Percentiles rank a stretch among this genome's conserved stretches.
phyloP scores from a whole-genome alignment of 2,797 vertebrate species.

The Cirrhinus mrigala region DNA sequence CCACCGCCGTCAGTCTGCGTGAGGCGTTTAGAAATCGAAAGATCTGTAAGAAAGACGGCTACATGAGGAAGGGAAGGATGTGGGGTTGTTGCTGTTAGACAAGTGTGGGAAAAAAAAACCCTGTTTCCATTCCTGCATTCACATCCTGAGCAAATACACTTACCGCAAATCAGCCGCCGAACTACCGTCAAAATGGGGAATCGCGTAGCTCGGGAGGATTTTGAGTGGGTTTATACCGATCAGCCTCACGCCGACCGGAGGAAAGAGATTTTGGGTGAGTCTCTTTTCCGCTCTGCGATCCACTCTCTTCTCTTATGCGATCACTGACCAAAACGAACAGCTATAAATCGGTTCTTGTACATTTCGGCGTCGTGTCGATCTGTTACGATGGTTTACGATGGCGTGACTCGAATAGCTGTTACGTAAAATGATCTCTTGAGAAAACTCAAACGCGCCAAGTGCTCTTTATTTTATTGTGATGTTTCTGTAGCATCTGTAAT shows the following conservation, averaged over 20 bases:
- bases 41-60: not conserved
- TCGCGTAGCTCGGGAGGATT: slow-evolving; percentile 87
- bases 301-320: not conserved
- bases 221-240: slow-evolving; percentile 94
- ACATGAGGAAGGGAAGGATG: not conserved
- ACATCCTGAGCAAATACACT: not conserved
- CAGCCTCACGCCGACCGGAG: slow-evolving; percentile 91
- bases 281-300: not conserved
- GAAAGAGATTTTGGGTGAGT: slow-evolving; percentile 90
- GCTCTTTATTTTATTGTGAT: not conserved
- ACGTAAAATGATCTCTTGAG: not conserved
- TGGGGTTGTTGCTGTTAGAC: not conserved
- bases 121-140: not conserved
- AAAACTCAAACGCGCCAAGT: no score
- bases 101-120: not conserved
- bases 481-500: not conserved
- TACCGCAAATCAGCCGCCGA: no score
- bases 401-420: not conserved
- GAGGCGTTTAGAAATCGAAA: not conserved
- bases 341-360: not conserved
- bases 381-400: no score
- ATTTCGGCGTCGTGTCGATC: accelerated
- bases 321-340: not conserved
- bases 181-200: slow-evolving; percentile 82
- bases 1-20: not conserved